Base-by-base conservation (phyloP, 2,888 invertebrate genomes). In the Hetaerina titia region DNA sequence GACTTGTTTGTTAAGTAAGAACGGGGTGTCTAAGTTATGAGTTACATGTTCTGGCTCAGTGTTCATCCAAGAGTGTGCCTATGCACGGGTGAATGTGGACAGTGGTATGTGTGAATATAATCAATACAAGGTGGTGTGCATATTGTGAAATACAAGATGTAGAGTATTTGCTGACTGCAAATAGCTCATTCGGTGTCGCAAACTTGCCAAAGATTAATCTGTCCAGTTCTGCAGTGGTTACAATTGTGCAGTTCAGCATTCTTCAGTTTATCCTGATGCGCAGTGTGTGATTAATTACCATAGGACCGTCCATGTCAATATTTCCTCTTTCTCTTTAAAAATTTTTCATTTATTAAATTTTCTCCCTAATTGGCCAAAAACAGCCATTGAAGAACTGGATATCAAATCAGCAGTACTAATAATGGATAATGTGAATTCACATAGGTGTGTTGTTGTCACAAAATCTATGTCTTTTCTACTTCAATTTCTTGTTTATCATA, bases 401-500 rank as follows among this genome's bases (percentile, higher is more conserved):
- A 74, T 56, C n/a, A 69, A 57, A 22, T 31, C 56, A 69, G 63
- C 25, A 22, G 17, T 92, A 25, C 69, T 64, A 56, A 74, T 92
- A 56, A 92, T 64, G 92, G 57, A 92, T 45, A 92, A 57, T 92
- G 92, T 92, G 69, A 92, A 69, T 56, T 56, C 92, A 45, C 64
- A 74, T 92, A 69, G 92, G 57, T 92, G 92, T 92, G 69, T 74
- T 92, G 92, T 69, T 92, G 92, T 92, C 45, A 89, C 89, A 58
- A 74, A 90, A 45, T 90, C 90, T 92, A 56, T 69, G 69, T 92
- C 69, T 92, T 92, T 69, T 69, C 92, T 64, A 64, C 69, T 92
- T 92, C n/a, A 92, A 90, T 63, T 90, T 90, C 92, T 92, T 92
- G 92, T 92, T 92, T 92, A 31, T 92, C 69, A 92, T 69, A 92